Evolutionary conservation across 2,797 vertebrate species (phyloP), one percentile per base, ranked within the genome.

Genomic region (Sebastes taczanowskii): DNA sequence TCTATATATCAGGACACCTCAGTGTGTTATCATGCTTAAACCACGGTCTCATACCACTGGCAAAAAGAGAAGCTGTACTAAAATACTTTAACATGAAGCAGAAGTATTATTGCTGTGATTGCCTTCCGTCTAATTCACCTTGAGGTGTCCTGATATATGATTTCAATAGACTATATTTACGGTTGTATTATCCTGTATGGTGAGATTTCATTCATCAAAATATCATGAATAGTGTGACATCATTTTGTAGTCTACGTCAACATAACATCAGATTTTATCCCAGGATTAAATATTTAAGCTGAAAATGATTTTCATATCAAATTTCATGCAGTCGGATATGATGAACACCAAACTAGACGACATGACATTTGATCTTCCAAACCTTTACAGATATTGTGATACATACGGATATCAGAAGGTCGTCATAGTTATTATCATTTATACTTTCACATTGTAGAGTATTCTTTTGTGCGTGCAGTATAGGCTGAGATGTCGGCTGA

Each of bases 381-480:
- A 63, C 32, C 56, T 70, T 23, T 60, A 87, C 66, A 81, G 60
- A 79, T 64, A 63, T 11, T 64, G 56, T 74, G 25, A 79, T 20
- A 20, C 22, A 72, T 67, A 71, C n/a, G 23, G 9, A 77, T 35
- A 58, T 61, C 25, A 81, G 59, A 52, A 52, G 34, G 20, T 20
- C 67, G 14, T 52, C 49, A 32, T 20, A 14, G 27, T 64, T 35
- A 29, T 20, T 2, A 49, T 53, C 9, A 46, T 56, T 56, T 55
- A 16, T 63, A 27, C 38, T 30, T 64, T 72, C 69, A 80, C 77
- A 85, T 74, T 83, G 61, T 90, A 74, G 84, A 89, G 74, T 79
- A 63, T 67, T 71, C 8, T 84, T 42, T 65, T 78, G 65, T 68
- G 80, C 88, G 66, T 79, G 85, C 78, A 52, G 68, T 27, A 38